Conservation (phyloP, 2,797 vertebrate species). For the Etheostoma nigrum region DNA sequence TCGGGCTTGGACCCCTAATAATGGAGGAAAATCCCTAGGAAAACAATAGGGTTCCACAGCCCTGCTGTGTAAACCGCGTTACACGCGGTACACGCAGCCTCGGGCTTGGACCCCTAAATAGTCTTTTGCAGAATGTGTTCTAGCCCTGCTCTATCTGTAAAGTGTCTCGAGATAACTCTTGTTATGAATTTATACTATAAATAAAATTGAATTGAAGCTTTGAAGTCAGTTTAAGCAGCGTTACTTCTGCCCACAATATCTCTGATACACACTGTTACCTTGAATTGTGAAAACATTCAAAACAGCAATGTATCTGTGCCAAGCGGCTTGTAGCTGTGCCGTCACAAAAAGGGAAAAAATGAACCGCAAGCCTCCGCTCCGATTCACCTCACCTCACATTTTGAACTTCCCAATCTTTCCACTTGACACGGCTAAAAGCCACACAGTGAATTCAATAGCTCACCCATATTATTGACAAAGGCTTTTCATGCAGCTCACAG, state of each 20-base stretch:
- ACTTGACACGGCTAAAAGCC: conserved; percentile 71
- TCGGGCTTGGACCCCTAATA: too few relatives aligned
- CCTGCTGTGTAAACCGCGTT: too few relatives aligned
- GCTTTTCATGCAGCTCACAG: conserved; percentile 73
- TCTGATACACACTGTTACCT: conserved; percentile 28
- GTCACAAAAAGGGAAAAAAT: conserved; percentile 47
- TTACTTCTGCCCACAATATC: conserved; percentile 9
- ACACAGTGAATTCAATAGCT: conserved; percentile 66
- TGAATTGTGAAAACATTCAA: conserved; percentile 44
- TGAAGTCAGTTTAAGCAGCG: conserved; percentile 19
- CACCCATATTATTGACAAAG: conserved; percentile 75
- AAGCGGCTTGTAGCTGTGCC: conserved; percentile 31
- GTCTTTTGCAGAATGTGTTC: too few relatives aligned
- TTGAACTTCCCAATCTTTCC: conserved; percentile 65
- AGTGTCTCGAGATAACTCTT: not conserved
- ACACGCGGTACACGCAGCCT: too few relatives aligned
- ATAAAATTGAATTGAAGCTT: not conserved
- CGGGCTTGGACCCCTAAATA: too few relatives aligned
- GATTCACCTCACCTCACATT: conserved; percentile 81
- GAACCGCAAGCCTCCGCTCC: conserved; percentile 28
- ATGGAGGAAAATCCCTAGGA: too few relatives aligned
- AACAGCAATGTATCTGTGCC: conserved; percentile 48
- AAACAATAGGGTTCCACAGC: too few relatives aligned
- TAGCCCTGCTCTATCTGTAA: too few relatives aligned
- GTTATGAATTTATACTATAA: too few relatives aligned